phyloP scores from a whole-genome alignment of 2,888 invertebrate species.

The Eilema depressum region DNA sequence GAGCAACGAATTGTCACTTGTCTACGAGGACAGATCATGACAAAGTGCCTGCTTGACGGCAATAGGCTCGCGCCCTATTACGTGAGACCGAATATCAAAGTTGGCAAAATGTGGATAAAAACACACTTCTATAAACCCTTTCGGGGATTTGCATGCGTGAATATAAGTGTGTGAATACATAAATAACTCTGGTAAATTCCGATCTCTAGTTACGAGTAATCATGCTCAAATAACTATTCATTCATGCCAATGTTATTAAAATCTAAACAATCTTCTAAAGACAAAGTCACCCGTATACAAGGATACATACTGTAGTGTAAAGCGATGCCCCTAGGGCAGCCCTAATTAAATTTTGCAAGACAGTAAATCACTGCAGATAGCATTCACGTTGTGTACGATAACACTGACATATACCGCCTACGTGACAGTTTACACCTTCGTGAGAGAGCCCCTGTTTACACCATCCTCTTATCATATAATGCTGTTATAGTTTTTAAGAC shows the following conservation, averaged over 20 bases:
- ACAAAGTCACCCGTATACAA: neutral
- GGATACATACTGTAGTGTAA: conserved; percentile 13
- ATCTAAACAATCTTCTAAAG: neutral
- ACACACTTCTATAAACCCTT: too few relatives aligned
- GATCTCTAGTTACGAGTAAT: too few relatives aligned
- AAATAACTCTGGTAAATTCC: too few relatives aligned
- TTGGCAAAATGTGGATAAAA: too few relatives aligned
- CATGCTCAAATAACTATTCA: neutral
- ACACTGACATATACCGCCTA: conserved; percentile 43
- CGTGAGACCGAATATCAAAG: too few relatives aligned
- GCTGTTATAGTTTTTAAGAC: conserved; percentile 32
- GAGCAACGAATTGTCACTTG: too few relatives aligned
- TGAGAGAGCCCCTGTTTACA: conserved; percentile 37
- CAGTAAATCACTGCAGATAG: conserved; percentile 65
- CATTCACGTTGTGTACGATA: conserved; percentile 51
- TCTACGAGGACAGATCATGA: too few relatives aligned
- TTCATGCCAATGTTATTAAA: conserved; percentile 3
- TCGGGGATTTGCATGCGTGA: too few relatives aligned
- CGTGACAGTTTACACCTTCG: conserved; percentile 55
- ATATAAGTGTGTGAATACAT: too few relatives aligned
- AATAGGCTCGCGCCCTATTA: too few relatives aligned
- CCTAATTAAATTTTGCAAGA: conserved; percentile 57
- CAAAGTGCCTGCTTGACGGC: too few relatives aligned
- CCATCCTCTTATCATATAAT: conserved; percentile 40
- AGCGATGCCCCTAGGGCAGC: conserved; percentile 28